These are phyloP conservation scores for Myotis davidii DNA, from an alignment of 2,113 vertebrate genomes.

Conservation along the genomic window DNA sequence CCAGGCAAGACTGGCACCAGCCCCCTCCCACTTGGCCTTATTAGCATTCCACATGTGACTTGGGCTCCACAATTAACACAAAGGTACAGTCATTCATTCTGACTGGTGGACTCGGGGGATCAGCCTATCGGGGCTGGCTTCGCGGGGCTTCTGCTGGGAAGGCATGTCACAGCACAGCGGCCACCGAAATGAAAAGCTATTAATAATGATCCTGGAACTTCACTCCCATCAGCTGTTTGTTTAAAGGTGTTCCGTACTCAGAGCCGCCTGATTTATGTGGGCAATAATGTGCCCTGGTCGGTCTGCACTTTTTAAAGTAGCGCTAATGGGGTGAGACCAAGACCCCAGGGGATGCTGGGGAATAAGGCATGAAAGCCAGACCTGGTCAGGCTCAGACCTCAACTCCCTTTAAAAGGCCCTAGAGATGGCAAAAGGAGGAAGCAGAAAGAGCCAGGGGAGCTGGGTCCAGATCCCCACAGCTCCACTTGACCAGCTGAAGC, in stretches of 20 bases:
- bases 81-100: conserved; percentile 87
- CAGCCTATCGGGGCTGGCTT: conserved; percentile 82
- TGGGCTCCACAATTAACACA: conserved; percentile 84
- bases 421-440: neutral
- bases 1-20: conserved; percentile 58
- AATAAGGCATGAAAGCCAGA: conserved; percentile 37
- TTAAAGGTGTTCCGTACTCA: conserved; percentile 89
- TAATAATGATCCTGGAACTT: conserved; percentile 90
- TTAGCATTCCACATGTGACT: conserved; percentile 83
- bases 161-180: conserved; percentile 89
- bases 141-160: conserved; percentile 86
- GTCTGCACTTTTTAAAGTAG: conserved; percentile 87
- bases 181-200: conserved; percentile 89
- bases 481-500: neutral
- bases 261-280: conserved; percentile 89
- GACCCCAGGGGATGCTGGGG: conserved; percentile 9
- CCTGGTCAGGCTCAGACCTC: neutral
- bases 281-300: conserved; percentile 84
- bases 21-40: conserved; percentile 68
- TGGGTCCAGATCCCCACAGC: neutral
- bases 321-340: conserved; percentile 87
- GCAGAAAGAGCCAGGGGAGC: fast-evolving
- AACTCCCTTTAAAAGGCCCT: neutral
- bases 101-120: conserved; percentile 86
- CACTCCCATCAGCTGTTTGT: conserved; percentile 91